These are phyloP conservation scores for Cardinalis cardinalis DNA, from an alignment of 2,113 vertebrate species.

Conservation along the genomic window DNA sequence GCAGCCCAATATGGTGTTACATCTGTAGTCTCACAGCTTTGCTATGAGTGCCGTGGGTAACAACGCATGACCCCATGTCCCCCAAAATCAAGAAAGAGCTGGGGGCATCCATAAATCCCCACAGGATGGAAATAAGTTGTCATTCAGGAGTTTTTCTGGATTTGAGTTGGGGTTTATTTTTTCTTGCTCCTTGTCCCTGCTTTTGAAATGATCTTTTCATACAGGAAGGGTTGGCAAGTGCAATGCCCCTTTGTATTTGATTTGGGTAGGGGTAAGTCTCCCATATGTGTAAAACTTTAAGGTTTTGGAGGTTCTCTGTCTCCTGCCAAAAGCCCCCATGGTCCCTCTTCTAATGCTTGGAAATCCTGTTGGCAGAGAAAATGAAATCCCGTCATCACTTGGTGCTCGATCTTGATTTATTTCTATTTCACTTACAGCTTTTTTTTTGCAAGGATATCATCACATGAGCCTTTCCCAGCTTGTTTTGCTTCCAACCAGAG, in stretches of 20 bases:
- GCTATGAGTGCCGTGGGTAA: neutral
- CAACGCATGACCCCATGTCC: accelerated
- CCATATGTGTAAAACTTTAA: accelerated
- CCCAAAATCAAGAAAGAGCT: neutral
- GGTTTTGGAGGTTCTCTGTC: neutral
- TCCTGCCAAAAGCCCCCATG: neutral
- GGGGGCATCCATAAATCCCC: accelerated
- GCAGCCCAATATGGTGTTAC: accelerated
- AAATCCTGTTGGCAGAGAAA: neutral
- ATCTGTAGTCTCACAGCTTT: neutral
- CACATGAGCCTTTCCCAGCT: neutral
- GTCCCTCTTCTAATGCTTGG: neutral
- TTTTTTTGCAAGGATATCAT: neutral
- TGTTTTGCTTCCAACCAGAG: neutral
- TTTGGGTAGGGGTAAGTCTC: neutral
- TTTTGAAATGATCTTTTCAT: neutral
- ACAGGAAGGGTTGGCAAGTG: neutral
- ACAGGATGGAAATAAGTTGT: neutral
- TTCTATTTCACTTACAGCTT: neutral
- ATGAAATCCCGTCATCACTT: neutral
- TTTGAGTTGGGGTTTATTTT: neutral
- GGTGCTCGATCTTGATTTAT: neutral
- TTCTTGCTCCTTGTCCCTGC: accelerated
- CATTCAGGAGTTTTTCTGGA: neutral
- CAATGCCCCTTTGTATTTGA: neutral